Evolutionary conservation across 2,113 vertebrate species (phyloP), one percentile per base, ranked within the genome.

Genomic region (Oncorhynchus masou): DNA sequence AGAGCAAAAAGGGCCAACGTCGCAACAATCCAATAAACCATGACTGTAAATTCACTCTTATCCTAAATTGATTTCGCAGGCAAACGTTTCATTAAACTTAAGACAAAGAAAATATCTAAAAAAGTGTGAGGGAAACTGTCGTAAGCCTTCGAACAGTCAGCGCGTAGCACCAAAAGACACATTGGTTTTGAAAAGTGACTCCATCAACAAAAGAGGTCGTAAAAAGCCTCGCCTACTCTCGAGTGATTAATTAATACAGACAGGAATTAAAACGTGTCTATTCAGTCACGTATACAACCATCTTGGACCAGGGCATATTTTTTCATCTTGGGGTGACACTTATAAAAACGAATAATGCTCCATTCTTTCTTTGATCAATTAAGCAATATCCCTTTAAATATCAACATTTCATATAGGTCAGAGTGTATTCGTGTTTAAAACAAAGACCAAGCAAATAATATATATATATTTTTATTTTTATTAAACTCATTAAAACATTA

Each of bases 401-500:
- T 24, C 39, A 45, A 45, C 39, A 11, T 16, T n/a, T 64, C 25
- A 22, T 27, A 29, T 22, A 29, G 60, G 3, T 67, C 24, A 15
- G 8, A 45, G 9, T 45, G 4, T 27, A 3, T 67, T 66, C 11
- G 16, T 11, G 1, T 66, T 66, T 66, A 25, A 11, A 27, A 27
- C 39, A 64, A 59, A 64, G 39, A 45, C 39, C 22, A 57, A 71
- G 60, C 25, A 74, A 16, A 76, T 31, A 31, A 49, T 74, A 29
- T 45, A 39, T 80, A 34, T 34, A 31, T 31, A 1, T 45, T 0
- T 45, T 0, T 45, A 2, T 45, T 12, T 45, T 45, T 39, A 34
- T 88, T 88, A 88, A 85, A 68, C 71, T 84, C 74, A 20, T 74
- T 79, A 51, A 71, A 78, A 75, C 34, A 75, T 76, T 79, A 74